These are phyloP conservation scores for Hemicordylus capensis DNA, from an alignment of 2,113 vertebrate species.

Conservation along the genomic window DNA sequence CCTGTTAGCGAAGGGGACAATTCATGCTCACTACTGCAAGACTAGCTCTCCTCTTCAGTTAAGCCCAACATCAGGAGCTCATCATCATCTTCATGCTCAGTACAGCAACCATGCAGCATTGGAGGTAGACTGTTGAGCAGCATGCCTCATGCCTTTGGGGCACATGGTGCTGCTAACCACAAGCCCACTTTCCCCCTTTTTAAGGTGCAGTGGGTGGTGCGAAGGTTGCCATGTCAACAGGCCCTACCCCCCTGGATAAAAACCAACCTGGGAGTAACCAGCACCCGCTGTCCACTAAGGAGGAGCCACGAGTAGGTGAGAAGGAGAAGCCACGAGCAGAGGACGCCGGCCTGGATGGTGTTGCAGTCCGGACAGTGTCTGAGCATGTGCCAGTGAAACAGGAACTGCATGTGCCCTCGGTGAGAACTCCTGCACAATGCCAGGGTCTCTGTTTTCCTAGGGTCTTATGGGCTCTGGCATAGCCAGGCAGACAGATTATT, in stretches of 20 bases:
- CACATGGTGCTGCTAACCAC: conserved; percentile 84
- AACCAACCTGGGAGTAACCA: conserved; percentile 89
- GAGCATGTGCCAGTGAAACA: conserved; percentile 90
- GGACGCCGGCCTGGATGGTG: conserved; percentile 83
- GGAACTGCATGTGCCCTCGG: conserved; percentile 85
- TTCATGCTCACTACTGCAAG: no score
- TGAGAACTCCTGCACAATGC: conserved; percentile 66
- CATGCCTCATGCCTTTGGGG: not conserved
- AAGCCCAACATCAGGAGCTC: no score
- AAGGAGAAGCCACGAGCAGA: conserved; percentile 88
- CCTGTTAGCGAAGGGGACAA: no score
- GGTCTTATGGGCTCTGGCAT: not conserved
- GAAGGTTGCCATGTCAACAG: conserved; percentile 95
- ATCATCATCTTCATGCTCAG: no score
- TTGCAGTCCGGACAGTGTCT: conserved; percentile 80
- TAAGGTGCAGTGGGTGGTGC: conserved; percentile 99
- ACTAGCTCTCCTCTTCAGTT: no score
- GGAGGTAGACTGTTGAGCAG: not conserved
- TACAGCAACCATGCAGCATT: not conserved
- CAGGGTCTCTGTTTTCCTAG: not conserved
- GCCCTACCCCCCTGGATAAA: conserved; percentile 90
- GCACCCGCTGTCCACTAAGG: conserved; percentile 87
- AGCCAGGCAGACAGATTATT: not conserved
- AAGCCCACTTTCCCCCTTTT: conserved; percentile 90
- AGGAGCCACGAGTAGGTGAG: conserved; percentile 88